These are phyloP conservation scores for Blastomussa wellsi DNA, from an alignment of 92 coral and sea anemone species.

Conservation along the genomic window DNA sequence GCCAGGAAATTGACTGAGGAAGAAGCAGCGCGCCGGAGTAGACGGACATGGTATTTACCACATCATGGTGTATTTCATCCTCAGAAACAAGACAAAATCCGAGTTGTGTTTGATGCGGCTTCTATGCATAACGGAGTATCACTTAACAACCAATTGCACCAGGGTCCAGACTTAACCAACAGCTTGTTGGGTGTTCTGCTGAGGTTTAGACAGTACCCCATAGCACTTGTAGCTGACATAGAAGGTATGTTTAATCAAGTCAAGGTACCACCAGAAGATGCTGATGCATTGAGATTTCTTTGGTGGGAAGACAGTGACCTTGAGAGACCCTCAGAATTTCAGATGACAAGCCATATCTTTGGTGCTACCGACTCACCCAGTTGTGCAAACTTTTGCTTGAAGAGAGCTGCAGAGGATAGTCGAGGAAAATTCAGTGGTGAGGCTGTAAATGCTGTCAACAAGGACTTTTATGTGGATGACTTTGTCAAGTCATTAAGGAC, in stretches of 20 bases:
- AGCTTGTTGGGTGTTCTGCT: conserved; percentile 63
- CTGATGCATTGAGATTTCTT: conserved; percentile 65
- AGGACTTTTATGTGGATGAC: conserved; percentile 68
- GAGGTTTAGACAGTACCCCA: conserved; percentile 58
- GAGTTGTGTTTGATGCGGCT: conserved; percentile 72
- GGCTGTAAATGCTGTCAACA: conserved; percentile 56
- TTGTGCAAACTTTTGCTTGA: conserved; percentile 55
- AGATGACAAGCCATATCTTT: conserved; percentile 68
- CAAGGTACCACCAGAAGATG: conserved; percentile 65
- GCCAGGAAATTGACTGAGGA: no score
- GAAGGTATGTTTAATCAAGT: conserved; percentile 70
- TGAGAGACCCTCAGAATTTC: conserved; percentile 51
- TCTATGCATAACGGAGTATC: conserved; percentile 55
- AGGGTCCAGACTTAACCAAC: conserved; percentile 66
- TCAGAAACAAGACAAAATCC: no score
- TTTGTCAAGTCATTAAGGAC: conserved; percentile 58
- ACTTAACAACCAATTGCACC: conserved; percentile 63
- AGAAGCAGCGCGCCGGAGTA: conserved; percentile 31
- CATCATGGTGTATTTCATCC: no score
- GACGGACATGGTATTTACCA: conserved; percentile 65
- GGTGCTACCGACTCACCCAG: conserved; percentile 64
- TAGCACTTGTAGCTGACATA: conserved; percentile 64
- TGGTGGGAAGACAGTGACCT: conserved; percentile 60
- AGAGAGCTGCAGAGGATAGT: no score
- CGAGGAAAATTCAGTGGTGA: no score